Evolutionary conservation across 2,888 invertebrate species (phyloP), one percentile per base, ranked within the genome.

Genomic region (Coleophora flavipennella): DNA sequence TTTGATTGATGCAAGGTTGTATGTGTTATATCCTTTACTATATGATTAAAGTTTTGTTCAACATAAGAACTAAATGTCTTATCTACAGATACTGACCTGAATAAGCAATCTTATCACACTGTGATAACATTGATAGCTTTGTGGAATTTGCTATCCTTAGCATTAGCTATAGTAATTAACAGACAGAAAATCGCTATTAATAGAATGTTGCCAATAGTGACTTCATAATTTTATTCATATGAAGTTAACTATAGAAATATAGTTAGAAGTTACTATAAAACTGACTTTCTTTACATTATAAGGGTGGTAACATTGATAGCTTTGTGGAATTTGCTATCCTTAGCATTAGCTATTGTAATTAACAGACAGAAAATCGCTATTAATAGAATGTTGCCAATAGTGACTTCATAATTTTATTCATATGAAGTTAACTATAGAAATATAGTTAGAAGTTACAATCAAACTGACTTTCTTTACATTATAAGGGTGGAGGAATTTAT

Each of bases 61-160:
- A 29, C 10, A 12, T 12, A 13, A 9, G 13, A 9, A 33, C 12
- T 2, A 2, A 13, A 33, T 9, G 33, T 52, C 48, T 58, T 76
- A 76, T 79, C 76, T 55, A 43, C 42, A 76, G 75, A 77, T 80
- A 74, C 70, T 78, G 78, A 79, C 79, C 78, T 76, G 62, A 74
- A 75, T 79, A 68, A 61, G 59, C 62, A 57, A 46, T 51, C 52
- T 75, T 77, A 79, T 79, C 78, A 58, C 7, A 14, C 29, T 39
- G 34, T 57, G 72, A 71, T 71, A 77, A 72, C 48, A 41, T 43
- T 49, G 52, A 47, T 44, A 31, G 6, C 8, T 34, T 25, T 12
- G n/a, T 35, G 35, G 38, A 31, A 41, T 44, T 39, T 35, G 36
- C 31, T 35, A 39, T 36, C 35, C 33, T 37, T 41, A 39, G 32